A percentile compares a stretch with the other conserved stretches of the same genome.
Conservation (phyloP, 37 sponge, comb jelly and placozoan genomes). For the Amphimedon queenslandica region DNA sequence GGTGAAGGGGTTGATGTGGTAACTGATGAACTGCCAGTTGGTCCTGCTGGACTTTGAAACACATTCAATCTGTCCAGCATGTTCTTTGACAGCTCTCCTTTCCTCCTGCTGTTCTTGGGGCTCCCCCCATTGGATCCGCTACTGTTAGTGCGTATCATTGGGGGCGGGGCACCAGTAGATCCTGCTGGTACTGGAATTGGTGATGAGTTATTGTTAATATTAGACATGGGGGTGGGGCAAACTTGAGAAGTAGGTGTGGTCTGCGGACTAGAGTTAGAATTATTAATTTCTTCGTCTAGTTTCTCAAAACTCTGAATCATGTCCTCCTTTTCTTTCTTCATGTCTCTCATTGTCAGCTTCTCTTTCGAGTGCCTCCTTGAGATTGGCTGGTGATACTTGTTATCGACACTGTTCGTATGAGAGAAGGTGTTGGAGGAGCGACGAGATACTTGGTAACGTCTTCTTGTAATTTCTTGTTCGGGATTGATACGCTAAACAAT, state of each 20-base stretch:
- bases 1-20: not conserved
- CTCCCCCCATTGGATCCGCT: not conserved
- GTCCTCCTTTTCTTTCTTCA: slow-evolving; percentile 31
- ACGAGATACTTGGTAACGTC: not conserved
- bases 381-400: not conserved
- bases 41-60: not conserved
- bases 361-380: slow-evolving; percentile 44
- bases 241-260: not conserved
- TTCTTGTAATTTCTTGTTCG: not conserved
- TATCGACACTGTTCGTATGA: not conserved
- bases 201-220: not conserved
- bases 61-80: not conserved
- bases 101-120: not conserved
- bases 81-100: not conserved
- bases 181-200: not conserved
- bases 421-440: not conserved
- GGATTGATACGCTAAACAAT: not conserved
- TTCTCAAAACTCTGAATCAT: slow-evolving; percentile 4
- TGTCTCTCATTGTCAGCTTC: slow-evolving; percentile 35
- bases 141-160: not conserved
- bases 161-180: not conserved
- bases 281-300: not conserved
- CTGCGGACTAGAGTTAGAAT: not conserved
- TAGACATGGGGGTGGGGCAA: not conserved
- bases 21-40: not conserved